Evolutionary conservation across 2,113 vertebrate genomes (phyloP).

Genomic region (Eurypyga helias): DNA sequence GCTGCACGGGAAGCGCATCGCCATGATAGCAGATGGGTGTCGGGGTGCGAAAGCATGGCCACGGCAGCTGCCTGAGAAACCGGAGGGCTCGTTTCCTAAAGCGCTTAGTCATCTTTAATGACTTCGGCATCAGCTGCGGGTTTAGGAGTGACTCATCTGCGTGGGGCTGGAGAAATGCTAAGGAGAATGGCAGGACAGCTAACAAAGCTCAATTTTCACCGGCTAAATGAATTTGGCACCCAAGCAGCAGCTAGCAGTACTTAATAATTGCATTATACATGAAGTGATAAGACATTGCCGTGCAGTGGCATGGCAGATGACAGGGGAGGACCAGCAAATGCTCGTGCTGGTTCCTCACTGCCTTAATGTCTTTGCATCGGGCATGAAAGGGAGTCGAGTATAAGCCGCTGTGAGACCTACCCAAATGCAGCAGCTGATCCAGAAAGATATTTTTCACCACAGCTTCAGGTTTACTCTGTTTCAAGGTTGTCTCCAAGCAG

Average conservation of each 20-base stretch:
- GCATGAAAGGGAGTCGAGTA: not conserved
- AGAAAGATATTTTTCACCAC: not conserved
- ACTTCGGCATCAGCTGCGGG: not conserved
- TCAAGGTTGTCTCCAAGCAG: not conserved
- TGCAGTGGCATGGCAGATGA: not conserved
- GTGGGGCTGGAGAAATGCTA: not conserved
- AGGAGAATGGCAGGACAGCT: not conserved
- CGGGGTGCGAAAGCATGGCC: not conserved
- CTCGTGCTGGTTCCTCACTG: not conserved
- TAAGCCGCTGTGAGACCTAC: not conserved
- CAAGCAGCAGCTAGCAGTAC: not conserved
- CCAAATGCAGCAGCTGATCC: not conserved
- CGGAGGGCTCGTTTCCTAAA: slow-evolving; percentile 1
- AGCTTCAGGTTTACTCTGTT: not conserved
- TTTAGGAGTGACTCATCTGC: slow-evolving; percentile 8
- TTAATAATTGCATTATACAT: not conserved
- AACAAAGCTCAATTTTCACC: not conserved
- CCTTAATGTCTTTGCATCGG: not conserved
- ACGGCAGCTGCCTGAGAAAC: not conserved
- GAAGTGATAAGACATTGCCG: not conserved
- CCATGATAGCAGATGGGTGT: not conserved
- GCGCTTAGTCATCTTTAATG: slow-evolving; percentile 24
- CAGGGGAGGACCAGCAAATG: not conserved
- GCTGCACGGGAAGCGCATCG: too few relatives aligned
- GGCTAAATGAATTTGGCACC: slow-evolving; percentile 1